Conservation (phyloP, 2,888 invertebrate species). For the Acrobasis repandana region DNA sequence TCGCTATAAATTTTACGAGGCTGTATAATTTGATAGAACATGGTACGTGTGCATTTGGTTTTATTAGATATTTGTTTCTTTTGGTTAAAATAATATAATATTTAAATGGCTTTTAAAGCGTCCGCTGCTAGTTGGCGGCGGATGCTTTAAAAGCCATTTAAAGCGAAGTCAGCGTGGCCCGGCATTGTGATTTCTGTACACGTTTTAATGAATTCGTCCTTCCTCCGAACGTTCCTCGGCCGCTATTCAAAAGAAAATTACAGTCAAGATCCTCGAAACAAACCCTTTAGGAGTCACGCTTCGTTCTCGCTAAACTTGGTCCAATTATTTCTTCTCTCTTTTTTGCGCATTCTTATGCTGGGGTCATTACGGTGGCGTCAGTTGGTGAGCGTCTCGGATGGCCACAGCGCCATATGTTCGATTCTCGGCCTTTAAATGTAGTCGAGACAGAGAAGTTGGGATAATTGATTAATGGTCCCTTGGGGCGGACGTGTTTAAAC, state of each 20-base stretch:
- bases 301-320: slow-evolving; percentile 71
- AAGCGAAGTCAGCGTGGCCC: slow-evolving; percentile 54
- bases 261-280: slow-evolving; percentile 70
- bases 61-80: background rate
- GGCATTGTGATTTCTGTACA: slow-evolving; percentile 73
- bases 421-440: slow-evolving; percentile 64
- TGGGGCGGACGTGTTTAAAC: slow-evolving; percentile 77
- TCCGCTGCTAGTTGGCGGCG: slow-evolving; percentile 36
- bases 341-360: slow-evolving; percentile 66
- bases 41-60: background rate
- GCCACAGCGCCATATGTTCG: slow-evolving; percentile 71
- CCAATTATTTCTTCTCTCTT: slow-evolving; percentile 73
- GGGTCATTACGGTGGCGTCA: slow-evolving; percentile 75
- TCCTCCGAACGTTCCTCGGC: slow-evolving; percentile 62
- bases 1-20: slow-evolving; percentile 16
- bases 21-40: slow-evolving; percentile 12
- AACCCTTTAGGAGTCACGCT: slow-evolving; percentile 78
- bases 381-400: slow-evolving; percentile 66
- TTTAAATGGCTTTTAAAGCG: too few relatives aligned
- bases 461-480: slow-evolving; percentile 77
- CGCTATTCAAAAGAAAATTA: slow-evolving; percentile 78
- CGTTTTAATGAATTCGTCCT: slow-evolving; percentile 77
- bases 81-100: slow-evolving; percentile 29
- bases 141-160: slow-evolving; percentile 59
- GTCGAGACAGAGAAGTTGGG: slow-evolving; percentile 70